Evolutionary conservation across 1,140 invertebrate genomes (phyloP).

Genomic region (Catajapyx aquilonaris): DNA sequence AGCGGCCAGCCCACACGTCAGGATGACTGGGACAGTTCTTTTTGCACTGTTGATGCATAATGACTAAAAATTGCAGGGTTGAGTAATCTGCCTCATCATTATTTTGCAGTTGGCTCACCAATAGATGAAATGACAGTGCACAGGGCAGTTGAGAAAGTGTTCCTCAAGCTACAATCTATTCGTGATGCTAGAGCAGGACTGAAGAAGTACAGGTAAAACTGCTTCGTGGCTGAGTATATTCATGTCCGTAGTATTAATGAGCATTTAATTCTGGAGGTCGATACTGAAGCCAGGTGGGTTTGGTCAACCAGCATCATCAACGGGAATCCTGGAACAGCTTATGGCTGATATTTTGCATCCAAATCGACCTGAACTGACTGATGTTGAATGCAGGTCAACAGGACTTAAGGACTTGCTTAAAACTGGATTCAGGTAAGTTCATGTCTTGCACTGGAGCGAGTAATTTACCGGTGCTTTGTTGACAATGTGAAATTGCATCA

Average conservation of each 20-base stretch:
- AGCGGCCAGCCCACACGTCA: no score
- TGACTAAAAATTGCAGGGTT: no score
- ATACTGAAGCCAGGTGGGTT: no score
- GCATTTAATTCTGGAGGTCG: no score
- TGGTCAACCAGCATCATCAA: conserved; percentile 14
- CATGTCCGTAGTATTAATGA: no score
- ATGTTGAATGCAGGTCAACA: conserved; percentile 20
- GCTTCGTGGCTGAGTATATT: conserved; percentile 11
- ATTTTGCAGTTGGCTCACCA: conserved; percentile 6
- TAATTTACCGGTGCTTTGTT: no score
- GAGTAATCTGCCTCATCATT: conserved; percentile 2
- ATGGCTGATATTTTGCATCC: conserved; percentile 19
- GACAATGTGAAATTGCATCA: no score
- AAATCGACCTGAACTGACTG: conserved; percentile 16
- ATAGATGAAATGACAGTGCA: conserved; percentile 8
- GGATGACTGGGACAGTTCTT: no score
- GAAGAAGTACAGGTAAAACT: conserved; percentile 7
- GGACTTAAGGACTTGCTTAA: conserved; percentile 22
- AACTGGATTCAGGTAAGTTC: conserved; percentile 16
- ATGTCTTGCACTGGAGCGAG: neutral
- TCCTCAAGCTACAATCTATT: conserved; percentile 5
- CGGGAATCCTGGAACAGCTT: conserved; percentile 17
- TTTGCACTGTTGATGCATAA: no score
- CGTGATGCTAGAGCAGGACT: neutral
- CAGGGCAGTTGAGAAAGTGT: conserved; percentile 5